Evolutionary conservation across 2,888 invertebrate genomes (phyloP), one percentile per base, ranked within the genome.

Genomic region (Pimpla rufipes): DNA sequence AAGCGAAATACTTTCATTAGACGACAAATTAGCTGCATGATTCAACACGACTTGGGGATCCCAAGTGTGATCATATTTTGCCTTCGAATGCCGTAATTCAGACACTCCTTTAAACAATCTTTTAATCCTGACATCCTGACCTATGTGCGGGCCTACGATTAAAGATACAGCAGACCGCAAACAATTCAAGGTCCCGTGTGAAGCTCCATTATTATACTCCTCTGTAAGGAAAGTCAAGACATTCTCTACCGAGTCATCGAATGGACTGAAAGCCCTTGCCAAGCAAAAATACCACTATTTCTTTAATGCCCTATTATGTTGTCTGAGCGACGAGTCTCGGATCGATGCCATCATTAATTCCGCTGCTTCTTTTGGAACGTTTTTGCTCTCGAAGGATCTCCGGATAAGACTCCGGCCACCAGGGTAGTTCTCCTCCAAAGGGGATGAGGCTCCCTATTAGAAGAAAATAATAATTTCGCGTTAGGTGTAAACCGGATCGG

Each of bases 61-160:
- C 86, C 87, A 87, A 11, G 85, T 86, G n/a, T n/a, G n/a, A 8
- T 80, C 67, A 73, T 87, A 88, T 78, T 81, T 86, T 8, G 85
- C 81, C 11, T 40, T 59, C 6, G 83, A 29, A 1, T 84, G 85
- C 75, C 83, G 83, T 21, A 74, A 37, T 35, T 85, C 84, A 21
- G 71, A 80, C n/a, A 84, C 76, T 0, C 85, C 85, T 68, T 85
- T 87, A n/a, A 83, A 80, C 55, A 88, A 84, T 11, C 85, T 35
- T 74, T 84, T 86, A 6, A 88, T 67, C 21, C 71, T 64, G 0
- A 47, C 23, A 75, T 86, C 77, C 21, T 81, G 71, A 11, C 83
- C 85, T 37, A 87, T 55, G 10, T 85, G 50, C 16, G 68, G 29
- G 2, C 77, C 79, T 6, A 42, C 66, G 16, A 83, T 50, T 10